phyloP scores from a whole-genome alignment of 1,140 invertebrate genomes.

The Drosophila lacertosa region DNA sequence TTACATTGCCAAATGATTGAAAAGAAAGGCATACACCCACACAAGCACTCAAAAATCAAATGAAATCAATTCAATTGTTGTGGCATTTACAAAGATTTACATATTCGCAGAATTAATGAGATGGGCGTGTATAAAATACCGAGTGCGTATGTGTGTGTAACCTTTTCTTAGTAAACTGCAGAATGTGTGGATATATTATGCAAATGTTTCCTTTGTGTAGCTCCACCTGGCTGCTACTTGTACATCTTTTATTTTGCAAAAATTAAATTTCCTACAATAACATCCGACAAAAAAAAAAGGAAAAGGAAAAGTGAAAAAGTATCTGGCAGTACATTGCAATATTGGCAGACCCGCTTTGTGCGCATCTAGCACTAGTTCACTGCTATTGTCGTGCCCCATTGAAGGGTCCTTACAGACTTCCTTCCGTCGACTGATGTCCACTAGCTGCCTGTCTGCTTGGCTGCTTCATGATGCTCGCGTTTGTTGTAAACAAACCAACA shows the following conservation, averaged over 20 bases:
- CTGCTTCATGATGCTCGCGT: conserved; percentile 52
- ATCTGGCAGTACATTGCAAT: conserved; percentile 56
- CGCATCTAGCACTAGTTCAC: conserved; percentile 14
- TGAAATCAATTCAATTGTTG: conserved; percentile 70
- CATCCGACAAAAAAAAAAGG: background rate
- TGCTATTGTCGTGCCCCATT: conserved; percentile 56
- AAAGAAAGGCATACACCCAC: conserved; percentile 34
- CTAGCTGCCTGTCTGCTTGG: conserved; percentile 9
- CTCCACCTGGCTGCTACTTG: conserved; percentile 30
- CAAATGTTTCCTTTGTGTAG: conserved; percentile 56
- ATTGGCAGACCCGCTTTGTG: conserved; percentile 67
- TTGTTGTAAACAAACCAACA: conserved; percentile 63
- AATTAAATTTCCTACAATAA: conserved; percentile 30
- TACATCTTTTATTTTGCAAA: conserved; percentile 57
- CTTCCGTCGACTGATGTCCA: conserved; percentile 45
- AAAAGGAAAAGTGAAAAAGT: background rate
- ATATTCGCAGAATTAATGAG: conserved; percentile 54
- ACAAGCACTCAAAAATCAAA: conserved; percentile 48
- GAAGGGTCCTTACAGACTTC: conserved; percentile 69
- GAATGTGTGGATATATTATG: conserved; percentile 68
- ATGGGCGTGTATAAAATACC: conserved; percentile 38
- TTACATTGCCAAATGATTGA: conserved; percentile 63
- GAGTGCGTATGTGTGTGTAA: conserved; percentile 39
- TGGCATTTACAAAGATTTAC: conserved; percentile 63
- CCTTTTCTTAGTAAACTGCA: conserved; percentile 38